A percentile compares a stretch with the other conserved stretches of the same genome.
phyloP scores from a whole-genome alignment of 1,140 invertebrate species.

The Lordiphosa collinella region DNA sequence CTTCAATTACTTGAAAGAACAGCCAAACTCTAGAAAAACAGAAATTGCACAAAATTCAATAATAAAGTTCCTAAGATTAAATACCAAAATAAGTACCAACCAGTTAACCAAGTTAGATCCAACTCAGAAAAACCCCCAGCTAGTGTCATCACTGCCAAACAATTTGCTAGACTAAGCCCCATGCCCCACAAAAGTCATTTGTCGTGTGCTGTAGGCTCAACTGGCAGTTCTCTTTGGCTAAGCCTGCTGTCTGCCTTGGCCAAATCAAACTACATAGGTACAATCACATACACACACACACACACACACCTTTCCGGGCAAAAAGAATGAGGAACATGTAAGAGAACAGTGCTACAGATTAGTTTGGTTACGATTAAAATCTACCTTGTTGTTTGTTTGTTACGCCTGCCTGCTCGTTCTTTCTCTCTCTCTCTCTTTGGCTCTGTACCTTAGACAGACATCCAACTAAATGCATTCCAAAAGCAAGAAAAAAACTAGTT shows the following conservation, averaged over 20 bases:
- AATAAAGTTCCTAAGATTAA: no score
- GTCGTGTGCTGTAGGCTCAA: conserved; percentile 9
- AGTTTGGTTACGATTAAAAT: conserved; percentile 69
- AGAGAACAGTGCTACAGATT: conserved; percentile 61
- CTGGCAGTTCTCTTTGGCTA: conserved; percentile 6
- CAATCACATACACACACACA: conserved; percentile 10
- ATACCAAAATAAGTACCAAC: no score
- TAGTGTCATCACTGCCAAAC: no score
- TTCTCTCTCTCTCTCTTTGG: background rate
- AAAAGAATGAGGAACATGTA: conserved; percentile 25
- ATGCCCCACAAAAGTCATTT: conserved; percentile 2
- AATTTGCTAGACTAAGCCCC: no score
- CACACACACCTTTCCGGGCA: conserved; percentile 17
- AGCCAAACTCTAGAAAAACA: no score
- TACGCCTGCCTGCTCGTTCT: conserved; percentile 32
- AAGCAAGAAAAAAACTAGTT: conserved; percentile 70
- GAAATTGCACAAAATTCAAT: no score
- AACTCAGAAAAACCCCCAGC: no score
- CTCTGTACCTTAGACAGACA: conserved; percentile 26
- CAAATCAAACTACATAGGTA: conserved; percentile 16
- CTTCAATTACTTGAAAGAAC: no score
- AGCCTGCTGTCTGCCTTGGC: conserved; percentile 3
- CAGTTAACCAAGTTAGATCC: no score
- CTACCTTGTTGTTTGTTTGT: conserved; percentile 64
- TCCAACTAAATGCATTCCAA: conserved; percentile 69